A percentile compares a stretch with the other conserved stretches of the same genome.
Evolutionary conservation across 2,888 invertebrate species (phyloP).

Genomic region (Plebejus argus): DNA sequence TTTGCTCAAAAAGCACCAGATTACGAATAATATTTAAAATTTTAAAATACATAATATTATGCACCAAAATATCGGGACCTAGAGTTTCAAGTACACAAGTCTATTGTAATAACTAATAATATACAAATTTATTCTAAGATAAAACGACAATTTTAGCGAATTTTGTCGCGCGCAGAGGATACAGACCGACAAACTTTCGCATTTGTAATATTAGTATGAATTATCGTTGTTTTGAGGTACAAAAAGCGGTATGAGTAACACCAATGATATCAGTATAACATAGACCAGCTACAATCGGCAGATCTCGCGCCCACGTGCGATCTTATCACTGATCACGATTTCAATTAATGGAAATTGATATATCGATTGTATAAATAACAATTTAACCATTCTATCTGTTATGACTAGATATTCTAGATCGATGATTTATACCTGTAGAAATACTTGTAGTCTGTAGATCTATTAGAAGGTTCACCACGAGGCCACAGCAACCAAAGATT

Average conservation of each 20-base stretch:
- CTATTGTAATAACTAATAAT: too few relatives aligned
- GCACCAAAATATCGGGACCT: too few relatives aligned
- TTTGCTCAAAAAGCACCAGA: too few relatives aligned
- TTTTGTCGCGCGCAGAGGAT: too few relatives aligned
- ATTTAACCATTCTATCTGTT: slow-evolving; percentile 16
- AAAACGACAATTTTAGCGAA: too few relatives aligned
- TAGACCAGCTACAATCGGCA: background rate
- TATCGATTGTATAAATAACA: slow-evolving; percentile 21
- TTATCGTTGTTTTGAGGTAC: background rate
- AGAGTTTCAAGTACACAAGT: too few relatives aligned
- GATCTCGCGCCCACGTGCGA: slow-evolving; percentile 23
- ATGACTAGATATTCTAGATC: slow-evolving; percentile 5
- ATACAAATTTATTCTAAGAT: too few relatives aligned
- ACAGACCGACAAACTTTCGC: too few relatives aligned
- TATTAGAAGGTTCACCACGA: background rate
- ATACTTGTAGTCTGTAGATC: background rate
- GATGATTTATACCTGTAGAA: background rate
- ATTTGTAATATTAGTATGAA: too few relatives aligned
- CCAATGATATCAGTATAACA: slow-evolving; percentile 12
- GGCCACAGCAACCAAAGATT: background rate
- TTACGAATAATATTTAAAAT: too few relatives aligned
- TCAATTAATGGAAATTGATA: slow-evolving; percentile 29
- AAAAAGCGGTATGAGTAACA: background rate
- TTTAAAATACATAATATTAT: too few relatives aligned
- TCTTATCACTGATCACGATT: slow-evolving; percentile 23